Percentiles rank a stretch among this genome's conserved stretches.
phyloP scores from a whole-genome alignment of 2,888 invertebrate species.

The Selenia dentaria region DNA sequence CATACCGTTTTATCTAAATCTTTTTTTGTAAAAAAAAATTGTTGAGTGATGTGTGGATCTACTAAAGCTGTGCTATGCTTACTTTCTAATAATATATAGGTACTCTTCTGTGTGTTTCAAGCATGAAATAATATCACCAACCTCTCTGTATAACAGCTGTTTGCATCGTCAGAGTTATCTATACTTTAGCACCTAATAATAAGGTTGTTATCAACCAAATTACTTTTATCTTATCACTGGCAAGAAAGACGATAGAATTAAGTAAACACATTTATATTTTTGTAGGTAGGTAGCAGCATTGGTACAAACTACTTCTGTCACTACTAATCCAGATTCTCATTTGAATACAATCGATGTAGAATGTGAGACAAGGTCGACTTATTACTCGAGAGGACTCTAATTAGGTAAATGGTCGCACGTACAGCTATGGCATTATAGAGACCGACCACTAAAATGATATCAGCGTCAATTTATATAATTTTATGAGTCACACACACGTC shows the following conservation, averaged over 20 bases:
- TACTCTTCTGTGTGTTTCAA: too few relatives aligned
- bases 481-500: conserved; percentile 75
- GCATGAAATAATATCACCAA: too few relatives aligned
- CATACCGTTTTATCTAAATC: too few relatives aligned
- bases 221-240: conserved; percentile 18
- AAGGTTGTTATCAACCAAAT: conserved; percentile 12
- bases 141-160: too few relatives aligned
- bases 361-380: conserved; percentile 63
- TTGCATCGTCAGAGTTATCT: too few relatives aligned
- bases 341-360: conserved; percentile 60
- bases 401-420: conserved; percentile 63
- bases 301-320: conserved; percentile 29
- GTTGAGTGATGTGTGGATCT: too few relatives aligned
- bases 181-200: conserved; percentile 10
- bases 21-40: too few relatives aligned
- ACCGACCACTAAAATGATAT: conserved; percentile 61
- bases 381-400: conserved; percentile 55
- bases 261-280: conserved; percentile 9
- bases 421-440: conserved; percentile 55
- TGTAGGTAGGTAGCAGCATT: conserved; percentile 1
- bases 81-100: too few relatives aligned
- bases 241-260: conserved; percentile 7
- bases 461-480: conserved; percentile 74
- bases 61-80: too few relatives aligned
- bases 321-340: conserved; percentile 30